phyloP scores from a whole-genome alignment of 1,140 invertebrate genomes.

The Trachymyrmex septentrionalis region DNA sequence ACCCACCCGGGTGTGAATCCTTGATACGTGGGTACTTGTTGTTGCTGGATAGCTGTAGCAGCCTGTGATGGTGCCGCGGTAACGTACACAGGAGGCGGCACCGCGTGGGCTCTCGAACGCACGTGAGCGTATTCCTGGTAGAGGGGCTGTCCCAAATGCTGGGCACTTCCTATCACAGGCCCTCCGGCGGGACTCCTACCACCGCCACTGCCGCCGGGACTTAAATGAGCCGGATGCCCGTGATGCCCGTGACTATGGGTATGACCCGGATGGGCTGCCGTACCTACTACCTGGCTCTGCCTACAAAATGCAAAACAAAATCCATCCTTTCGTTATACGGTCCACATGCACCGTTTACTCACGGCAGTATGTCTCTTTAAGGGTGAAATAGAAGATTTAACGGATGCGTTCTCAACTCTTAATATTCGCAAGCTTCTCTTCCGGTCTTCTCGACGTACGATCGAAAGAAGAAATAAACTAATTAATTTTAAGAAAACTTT shows the following conservation, averaged over 20 bases:
- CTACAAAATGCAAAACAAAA: constrained; percentile 83
- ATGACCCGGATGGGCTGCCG: constrained; percentile 83
- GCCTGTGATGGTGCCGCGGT: constrained; percentile 84
- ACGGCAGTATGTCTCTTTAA: constrained; percentile 61
- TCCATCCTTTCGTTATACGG: constrained; percentile 44
- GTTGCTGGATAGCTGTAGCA: constrained; percentile 84
- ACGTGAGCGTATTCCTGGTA: constrained; percentile 86
- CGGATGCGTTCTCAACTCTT: neutral
- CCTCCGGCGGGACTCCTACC: constrained; percentile 83
- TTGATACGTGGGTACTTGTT: constrained; percentile 86
- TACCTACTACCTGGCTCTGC: constrained; percentile 85
- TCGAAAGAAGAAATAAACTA: neutral
- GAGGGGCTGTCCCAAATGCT: constrained; percentile 85
- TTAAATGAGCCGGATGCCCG: constrained; percentile 83
- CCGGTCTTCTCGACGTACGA: neutral
- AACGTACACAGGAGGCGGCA: constrained; percentile 85
- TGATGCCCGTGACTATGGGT: constrained; percentile 85
- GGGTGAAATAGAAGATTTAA: constrained; percentile 35
- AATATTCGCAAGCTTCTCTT: constrained; percentile 4
- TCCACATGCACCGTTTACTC: constrained; percentile 67
- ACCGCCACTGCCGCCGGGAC: constrained; percentile 83
- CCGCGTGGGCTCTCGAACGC: constrained; percentile 83
- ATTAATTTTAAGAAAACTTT: neutral
- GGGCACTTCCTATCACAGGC: constrained; percentile 81
- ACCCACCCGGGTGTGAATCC: constrained; percentile 87